Conservation (phyloP, 2,888 invertebrate genomes). For the Crossocerus cetratus region DNA sequence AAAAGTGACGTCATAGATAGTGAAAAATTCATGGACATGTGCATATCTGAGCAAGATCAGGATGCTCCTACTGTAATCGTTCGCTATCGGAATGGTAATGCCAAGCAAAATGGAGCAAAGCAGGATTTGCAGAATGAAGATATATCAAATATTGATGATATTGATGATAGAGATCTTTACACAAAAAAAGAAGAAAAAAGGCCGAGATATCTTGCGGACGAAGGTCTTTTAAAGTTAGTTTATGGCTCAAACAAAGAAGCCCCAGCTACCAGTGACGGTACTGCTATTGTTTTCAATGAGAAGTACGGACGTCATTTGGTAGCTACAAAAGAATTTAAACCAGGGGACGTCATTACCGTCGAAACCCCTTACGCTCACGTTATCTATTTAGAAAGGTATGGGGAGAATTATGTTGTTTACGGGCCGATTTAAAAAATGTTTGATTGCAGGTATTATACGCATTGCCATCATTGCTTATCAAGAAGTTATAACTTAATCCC, state of each 20-base stretch:
- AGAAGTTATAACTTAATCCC: constrained; percentile 71
- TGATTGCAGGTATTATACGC: constrained; percentile 70
- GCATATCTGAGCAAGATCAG: constrained; percentile 16
- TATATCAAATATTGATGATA: constrained; percentile 17
- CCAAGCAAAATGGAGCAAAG: not conserved
- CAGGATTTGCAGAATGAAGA: not conserved
- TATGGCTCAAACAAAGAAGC: constrained; percentile 69
- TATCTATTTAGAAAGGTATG: constrained; percentile 71
- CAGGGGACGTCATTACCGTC: constrained; percentile 71
- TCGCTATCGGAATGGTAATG: constrained; percentile 33
- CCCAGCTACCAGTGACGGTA: constrained; percentile 67
- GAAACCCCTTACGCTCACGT: constrained; percentile 71
- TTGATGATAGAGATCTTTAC: not conserved
- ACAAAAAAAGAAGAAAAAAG: constrained; percentile 14
- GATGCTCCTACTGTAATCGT: constrained; percentile 12
- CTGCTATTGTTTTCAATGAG: constrained; percentile 65
- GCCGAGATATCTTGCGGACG: constrained; percentile 62
- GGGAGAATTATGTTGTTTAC: not conserved
- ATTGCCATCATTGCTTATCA: constrained; percentile 72
- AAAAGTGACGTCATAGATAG: constrained; percentile 24
- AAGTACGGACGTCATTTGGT: constrained; percentile 72
- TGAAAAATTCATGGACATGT: constrained; percentile 23
- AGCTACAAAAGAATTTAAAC: constrained; percentile 69
- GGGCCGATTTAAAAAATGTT: constrained; percentile 1
- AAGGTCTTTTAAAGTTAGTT: constrained; percentile 59